Percentiles rank a stretch among this genome's conserved stretches.
These are phyloP conservation scores for Atrina japonica DNA, from an alignment of 2,888 invertebrate genomes.

Conservation along the genomic window DNA sequence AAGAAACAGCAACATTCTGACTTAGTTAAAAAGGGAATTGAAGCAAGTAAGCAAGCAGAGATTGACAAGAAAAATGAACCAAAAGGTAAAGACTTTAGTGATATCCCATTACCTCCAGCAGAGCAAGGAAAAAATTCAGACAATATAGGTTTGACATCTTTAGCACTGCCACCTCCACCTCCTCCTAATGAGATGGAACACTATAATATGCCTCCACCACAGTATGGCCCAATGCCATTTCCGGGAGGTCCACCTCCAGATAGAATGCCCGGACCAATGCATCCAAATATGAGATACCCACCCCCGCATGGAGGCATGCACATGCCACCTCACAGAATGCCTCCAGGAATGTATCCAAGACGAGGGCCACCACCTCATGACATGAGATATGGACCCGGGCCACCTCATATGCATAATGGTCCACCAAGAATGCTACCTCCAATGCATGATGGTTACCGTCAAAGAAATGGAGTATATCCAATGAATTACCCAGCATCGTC, in stretches of 20 bases:
- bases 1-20: slow-evolving; percentile 51
- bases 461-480: slow-evolving; percentile 30
- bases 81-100: slow-evolving; percentile 34
- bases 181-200: slow-evolving; percentile 33
- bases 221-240: slow-evolving; percentile 31
- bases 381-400: slow-evolving; percentile 56
- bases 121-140: slow-evolving; percentile 38
- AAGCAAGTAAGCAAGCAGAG: slow-evolving; percentile 31
- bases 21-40: slow-evolving; percentile 32
- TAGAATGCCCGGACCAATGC: slow-evolving; percentile 27
- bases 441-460: slow-evolving; percentile 36
- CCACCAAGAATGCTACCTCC: slow-evolving; percentile 51
- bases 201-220: slow-evolving; percentile 60
- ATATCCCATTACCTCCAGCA: slow-evolving; percentile 59
- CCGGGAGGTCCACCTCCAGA: slow-evolving; percentile 19
- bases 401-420: slow-evolving; percentile 33
- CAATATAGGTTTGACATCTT: slow-evolving; percentile 16
- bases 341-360: slow-evolving; percentile 34
- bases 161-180: slow-evolving; percentile 36
- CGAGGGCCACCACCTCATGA: slow-evolving; percentile 34
- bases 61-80: slow-evolving; percentile 24
- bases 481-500: slow-evolving; percentile 24
- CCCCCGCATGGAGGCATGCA: slow-evolving; percentile 47
- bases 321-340: slow-evolving; percentile 46
- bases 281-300: slow-evolving; percentile 33